Evolutionary conservation across 2,113 vertebrate species (phyloP), one percentile per base, ranked within the genome.

Genomic region (Nannospalax galili): DNA sequence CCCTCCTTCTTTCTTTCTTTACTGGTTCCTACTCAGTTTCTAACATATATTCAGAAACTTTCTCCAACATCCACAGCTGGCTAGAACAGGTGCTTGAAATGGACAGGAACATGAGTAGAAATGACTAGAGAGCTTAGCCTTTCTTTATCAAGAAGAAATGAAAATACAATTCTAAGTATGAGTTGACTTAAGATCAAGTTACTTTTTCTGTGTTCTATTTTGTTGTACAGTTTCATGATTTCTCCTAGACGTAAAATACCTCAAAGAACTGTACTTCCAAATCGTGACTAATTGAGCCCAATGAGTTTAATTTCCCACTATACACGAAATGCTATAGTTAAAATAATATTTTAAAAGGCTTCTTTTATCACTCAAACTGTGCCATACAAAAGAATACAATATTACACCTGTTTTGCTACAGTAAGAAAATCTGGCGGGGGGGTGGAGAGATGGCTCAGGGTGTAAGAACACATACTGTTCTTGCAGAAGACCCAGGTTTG

Each of bases 141-240:
- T 60, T 90, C 86, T 96, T 94, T 90, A 56, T 74, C 8, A 45
- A 74, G n/a, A 91, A 89, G 19, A 92, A 89, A 87, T 73, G 37
- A 84, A 92, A 93, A 84, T 86, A 40, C 37, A 65, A 30, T 45
- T 94, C 32, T 45, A 22, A 64, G 65, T 90, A 65, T 64, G 81
- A 79, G 14, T 40, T 81, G 20, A 94, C 84, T 84, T 91, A 84
- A 92, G n/a, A 74, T 16, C 2, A 40, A 89, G 56, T 56, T 72
- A 78, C 86, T 72, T 91, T 80, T 60, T 73, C 62, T 72, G 24
- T 64, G 80, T 77, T 86, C 69, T 88, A 35, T 78, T 88, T 69
- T 81, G 32, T 88, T 89, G 5, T 80, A 84, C 7, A 70, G 22
- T 90, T 95, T 32, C 87, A 20, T 60, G 17, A 73, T 88, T 90